Evolutionary conservation across 2,797 vertebrate genomes (phyloP).

Genomic region (Acipenser oxyrinchus): DNA sequence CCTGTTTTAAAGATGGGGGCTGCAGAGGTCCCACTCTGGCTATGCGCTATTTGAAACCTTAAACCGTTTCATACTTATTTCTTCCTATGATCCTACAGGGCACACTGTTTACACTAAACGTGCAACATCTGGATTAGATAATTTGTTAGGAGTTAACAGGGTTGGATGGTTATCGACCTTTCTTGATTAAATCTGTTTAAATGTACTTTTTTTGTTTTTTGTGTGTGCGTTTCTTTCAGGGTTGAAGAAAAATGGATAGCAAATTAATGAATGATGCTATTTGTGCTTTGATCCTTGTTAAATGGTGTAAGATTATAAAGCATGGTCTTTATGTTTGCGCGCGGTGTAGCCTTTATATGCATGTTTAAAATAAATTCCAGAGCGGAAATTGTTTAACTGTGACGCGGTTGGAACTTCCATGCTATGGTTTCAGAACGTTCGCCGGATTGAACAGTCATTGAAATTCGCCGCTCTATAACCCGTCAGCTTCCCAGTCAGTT

Average conservation of each 20-base stretch:
- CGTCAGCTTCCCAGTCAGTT: no score
- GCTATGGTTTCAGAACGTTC: no score
- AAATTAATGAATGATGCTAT: not conserved
- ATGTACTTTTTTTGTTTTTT: conserved; percentile 19
- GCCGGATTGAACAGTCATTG: no score
- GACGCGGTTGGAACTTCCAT: no score
- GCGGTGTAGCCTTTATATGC: not conserved
- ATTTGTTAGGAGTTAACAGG: conserved; percentile 92
- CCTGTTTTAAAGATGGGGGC: conserved; percentile 65
- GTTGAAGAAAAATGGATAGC: conserved; percentile 22
- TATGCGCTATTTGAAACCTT: conserved; percentile 78
- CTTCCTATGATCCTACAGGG: conserved; percentile 89
- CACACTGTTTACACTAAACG: conserved; percentile 82
- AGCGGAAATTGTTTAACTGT: no score
- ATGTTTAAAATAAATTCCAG: no score
- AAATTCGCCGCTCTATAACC: no score
- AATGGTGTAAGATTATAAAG: conserved; percentile 8
- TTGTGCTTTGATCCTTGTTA: conserved; percentile 7
- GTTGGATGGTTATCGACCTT: conserved; percentile 75
- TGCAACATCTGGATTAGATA: conserved; percentile 99
- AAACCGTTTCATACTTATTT: conserved; percentile 92
- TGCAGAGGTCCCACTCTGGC: conserved; percentile 58
- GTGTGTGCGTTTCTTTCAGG: conserved; percentile 14
- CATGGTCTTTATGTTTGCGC: conserved; percentile 13
- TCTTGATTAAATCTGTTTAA: conserved; percentile 73